These are phyloP conservation scores for Tiphia femorata DNA, from an alignment of 2,888 invertebrate genomes.

Conservation along the genomic window DNA sequence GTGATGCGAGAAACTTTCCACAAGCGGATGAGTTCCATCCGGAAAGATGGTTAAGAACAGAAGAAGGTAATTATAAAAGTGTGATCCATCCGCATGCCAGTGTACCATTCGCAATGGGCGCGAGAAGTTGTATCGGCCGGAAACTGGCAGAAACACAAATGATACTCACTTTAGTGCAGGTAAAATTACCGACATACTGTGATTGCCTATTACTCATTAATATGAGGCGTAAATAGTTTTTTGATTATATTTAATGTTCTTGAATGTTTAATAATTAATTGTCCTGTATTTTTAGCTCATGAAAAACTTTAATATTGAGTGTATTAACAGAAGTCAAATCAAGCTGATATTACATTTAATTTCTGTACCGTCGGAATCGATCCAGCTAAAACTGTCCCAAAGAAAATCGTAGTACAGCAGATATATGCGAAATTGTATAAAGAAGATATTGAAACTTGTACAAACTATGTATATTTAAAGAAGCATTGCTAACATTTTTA, in stretches of 20 bases:
- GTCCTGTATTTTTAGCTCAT: constrained; percentile 69
- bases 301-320: constrained; percentile 70
- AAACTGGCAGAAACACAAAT: constrained; percentile 85
- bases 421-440: too few relatives aligned
- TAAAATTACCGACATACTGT: constrained; percentile 58
- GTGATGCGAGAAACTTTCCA: constrained; percentile 79
- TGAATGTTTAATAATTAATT: background rate
- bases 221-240: background rate
- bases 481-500: too few relatives aligned
- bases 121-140: constrained; percentile 85
- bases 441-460: too few relatives aligned
- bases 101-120: constrained; percentile 86
- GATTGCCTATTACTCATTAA: too few relatives aligned
- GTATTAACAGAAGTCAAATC: constrained; percentile 70
- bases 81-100: constrained; percentile 77
- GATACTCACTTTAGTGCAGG: constrained; percentile 76
- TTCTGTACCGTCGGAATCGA: constrained; percentile 73
- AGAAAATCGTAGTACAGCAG: too few relatives aligned
- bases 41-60: constrained; percentile 80
- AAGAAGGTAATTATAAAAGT: constrained; percentile 67
- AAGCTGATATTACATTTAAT: constrained; percentile 75
- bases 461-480: too few relatives aligned
- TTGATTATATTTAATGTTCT: background rate
- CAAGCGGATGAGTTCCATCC: constrained; percentile 79
- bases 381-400: constrained; percentile 69